These are phyloP conservation scores for Synergus laeviventris DNA, from an alignment of 2,888 invertebrate species.

Conservation along the genomic window DNA sequence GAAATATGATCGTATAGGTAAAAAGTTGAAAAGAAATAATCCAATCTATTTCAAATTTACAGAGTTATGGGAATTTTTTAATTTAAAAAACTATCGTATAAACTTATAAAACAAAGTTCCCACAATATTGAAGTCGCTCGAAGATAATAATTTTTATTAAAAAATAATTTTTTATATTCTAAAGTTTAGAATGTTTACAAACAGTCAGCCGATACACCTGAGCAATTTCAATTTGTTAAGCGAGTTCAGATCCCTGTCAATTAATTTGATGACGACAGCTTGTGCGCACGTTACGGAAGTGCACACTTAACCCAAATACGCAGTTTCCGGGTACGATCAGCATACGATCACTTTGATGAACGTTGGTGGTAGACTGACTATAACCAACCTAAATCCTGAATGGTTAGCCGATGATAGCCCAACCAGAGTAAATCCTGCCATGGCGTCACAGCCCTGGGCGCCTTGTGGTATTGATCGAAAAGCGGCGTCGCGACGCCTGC, in stretches of 20 bases:
- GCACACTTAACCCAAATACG: slow-evolving; percentile 64
- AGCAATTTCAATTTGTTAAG: slow-evolving; percentile 32
- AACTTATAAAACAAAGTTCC: not conserved
- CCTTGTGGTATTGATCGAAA: slow-evolving; percentile 60
- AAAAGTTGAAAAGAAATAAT: too few species aligned
- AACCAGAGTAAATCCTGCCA: slow-evolving; percentile 37
- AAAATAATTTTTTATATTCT: not conserved
- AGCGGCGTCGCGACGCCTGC: slow-evolving; percentile 42
- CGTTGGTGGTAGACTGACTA: not conserved
- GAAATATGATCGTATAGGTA: too few species aligned
- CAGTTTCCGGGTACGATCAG: slow-evolving; percentile 59
- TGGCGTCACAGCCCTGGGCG: slow-evolving; percentile 55
- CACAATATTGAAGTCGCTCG: not conserved
- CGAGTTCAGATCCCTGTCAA: slow-evolving; percentile 36
- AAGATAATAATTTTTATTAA: not conserved
- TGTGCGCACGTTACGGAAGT: slow-evolving; percentile 52
- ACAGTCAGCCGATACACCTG: slow-evolving; percentile 7
- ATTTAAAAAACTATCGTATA: too few species aligned
- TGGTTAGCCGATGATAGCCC: slow-evolving; percentile 7
- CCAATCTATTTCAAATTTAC: too few species aligned
- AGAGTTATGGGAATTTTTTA: too few species aligned
- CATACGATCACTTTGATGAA: slow-evolving; percentile 19
- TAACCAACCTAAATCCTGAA: not conserved
- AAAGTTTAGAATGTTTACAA: slow-evolving; percentile 15
- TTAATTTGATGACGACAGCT: slow-evolving; percentile 41